A percentile compares a stretch with the other conserved stretches of the same genome.
These are phyloP conservation scores for Stigmatopora argus DNA, from an alignment of 2,113 vertebrate genomes.

Conservation along the genomic window DNA sequence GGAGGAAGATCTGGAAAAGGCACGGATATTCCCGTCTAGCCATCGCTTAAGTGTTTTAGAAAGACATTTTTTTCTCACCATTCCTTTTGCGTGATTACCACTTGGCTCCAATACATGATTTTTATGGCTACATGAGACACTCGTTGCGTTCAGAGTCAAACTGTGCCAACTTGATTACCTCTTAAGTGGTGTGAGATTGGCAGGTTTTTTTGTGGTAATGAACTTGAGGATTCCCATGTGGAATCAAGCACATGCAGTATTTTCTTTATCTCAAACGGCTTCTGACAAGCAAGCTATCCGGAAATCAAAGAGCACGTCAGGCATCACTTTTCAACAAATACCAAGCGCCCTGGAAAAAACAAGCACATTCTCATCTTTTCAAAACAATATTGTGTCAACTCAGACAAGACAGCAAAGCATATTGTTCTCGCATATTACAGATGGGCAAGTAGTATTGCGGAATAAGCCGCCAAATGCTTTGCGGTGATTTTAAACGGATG, in stretches of 20 bases:
- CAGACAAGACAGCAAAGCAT: constrained; percentile 31
- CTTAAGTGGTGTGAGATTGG: constrained; percentile 52
- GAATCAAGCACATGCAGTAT: constrained; percentile 46
- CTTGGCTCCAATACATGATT: constrained; percentile 48
- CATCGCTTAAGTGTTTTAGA: constrained; percentile 21
- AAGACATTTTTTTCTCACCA: constrained; percentile 28
- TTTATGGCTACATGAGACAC: constrained; percentile 37
- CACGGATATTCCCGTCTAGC: constrained; percentile 33
- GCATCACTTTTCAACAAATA: constrained; percentile 49
- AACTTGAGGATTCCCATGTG: constrained; percentile 47
- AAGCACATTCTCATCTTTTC: constrained; percentile 21
- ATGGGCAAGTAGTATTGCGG: constrained; percentile 21
- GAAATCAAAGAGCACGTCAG: constrained; percentile 45
- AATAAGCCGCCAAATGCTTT: constrained; percentile 18
- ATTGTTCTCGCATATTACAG: constrained; percentile 42
- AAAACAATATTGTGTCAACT: constrained; percentile 40
- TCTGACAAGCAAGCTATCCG: constrained; percentile 50
- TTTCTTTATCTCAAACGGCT: constrained; percentile 15
- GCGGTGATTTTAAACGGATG: constrained; percentile 29
- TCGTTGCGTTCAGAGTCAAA: constrained; percentile 32
- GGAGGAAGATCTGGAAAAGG: constrained; percentile 36
- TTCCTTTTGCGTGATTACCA: constrained; percentile 42
- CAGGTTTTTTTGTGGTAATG: constrained; percentile 35
- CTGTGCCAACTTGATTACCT: constrained; percentile 55
- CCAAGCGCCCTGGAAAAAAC: constrained; percentile 8